These are phyloP conservation scores for Pterois miles DNA, from an alignment of 2,797 vertebrate species.

Conservation along the genomic window DNA sequence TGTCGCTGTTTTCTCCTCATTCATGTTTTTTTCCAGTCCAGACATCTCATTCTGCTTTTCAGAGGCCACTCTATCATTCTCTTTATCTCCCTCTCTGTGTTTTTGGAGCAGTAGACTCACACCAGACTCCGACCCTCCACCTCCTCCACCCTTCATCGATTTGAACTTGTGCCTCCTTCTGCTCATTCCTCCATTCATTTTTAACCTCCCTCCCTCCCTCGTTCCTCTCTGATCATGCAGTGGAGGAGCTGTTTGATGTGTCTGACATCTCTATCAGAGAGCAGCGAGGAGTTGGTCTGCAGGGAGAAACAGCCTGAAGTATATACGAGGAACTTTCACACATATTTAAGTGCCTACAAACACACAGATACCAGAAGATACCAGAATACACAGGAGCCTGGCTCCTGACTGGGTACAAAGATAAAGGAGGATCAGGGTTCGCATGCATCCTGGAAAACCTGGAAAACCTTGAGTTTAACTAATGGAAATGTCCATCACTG, in stretches of 20 bases:
- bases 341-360: background rate
- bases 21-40: background rate
- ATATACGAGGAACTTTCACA: background rate
- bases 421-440: background rate
- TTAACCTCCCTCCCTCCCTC: slow-evolving; percentile 19
- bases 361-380: background rate
- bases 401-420: background rate
- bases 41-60: slow-evolving; percentile 24
- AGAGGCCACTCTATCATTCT: slow-evolving; percentile 35
- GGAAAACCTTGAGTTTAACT: background rate
- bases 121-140: slow-evolving; percentile 2
- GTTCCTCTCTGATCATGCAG: slow-evolving; percentile 15
- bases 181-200: slow-evolving; percentile 30
- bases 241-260: slow-evolving; percentile 35
- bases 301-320: slow-evolving; percentile 9
- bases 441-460: background rate
- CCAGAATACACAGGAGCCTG: background rate
- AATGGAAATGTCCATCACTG: background rate
- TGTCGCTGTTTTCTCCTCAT: background rate
- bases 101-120: slow-evolving; percentile 13
- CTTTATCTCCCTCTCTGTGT: slow-evolving; percentile 4
- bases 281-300: background rate
- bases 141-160: slow-evolving; percentile 28
- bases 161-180: background rate
- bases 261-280: slow-evolving; percentile 49